Conservation (phyloP, 1,140 invertebrate genomes). For the Zaprionus capensis region DNA sequence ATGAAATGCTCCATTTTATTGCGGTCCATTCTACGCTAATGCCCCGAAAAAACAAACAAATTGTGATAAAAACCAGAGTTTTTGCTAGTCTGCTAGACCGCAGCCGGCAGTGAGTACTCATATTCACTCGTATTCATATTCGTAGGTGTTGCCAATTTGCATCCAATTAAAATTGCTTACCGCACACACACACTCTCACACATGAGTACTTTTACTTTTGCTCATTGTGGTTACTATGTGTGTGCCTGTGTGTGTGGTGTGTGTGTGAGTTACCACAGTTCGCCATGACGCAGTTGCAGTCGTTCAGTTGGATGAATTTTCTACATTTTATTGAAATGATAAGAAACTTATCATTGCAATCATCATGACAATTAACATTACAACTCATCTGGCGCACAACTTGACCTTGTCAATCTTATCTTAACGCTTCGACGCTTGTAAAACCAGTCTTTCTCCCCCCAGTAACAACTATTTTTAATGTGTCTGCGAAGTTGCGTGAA, state of each 20-base stretch:
- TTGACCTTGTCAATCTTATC: conserved; percentile 17
- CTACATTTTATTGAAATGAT: neutral
- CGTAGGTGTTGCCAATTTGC: conserved; percentile 60
- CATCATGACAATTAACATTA: conserved; percentile 1
- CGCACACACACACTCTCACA: conserved; percentile 4
- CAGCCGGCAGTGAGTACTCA: neutral
- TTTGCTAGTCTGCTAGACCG: neutral
- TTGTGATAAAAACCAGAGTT: conserved; percentile 19
- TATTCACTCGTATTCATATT: neutral
- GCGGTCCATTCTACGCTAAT: conserved; percentile 54
- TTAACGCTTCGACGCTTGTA: neutral
- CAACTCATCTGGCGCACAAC: neutral
- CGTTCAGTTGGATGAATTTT: neutral
- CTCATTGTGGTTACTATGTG: conserved; percentile 16
- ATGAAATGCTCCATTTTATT: conserved; percentile 41
- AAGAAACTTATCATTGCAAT: conserved; percentile 8
- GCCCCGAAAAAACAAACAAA: conserved; percentile 12
- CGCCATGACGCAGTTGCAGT: conserved; percentile 9
- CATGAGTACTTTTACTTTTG: conserved; percentile 23
- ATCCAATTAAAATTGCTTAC: conserved; percentile 69
- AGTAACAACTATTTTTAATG: conserved; percentile 1
- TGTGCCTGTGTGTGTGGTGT: neutral
- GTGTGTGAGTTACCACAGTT: conserved; percentile 21
- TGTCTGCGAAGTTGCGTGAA: neutral
- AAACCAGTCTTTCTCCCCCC: conserved; percentile 7